Evolutionary conservation across 2,888 invertebrate species (phyloP), one percentile per base, ranked within the genome.

Genomic region (Elgonia sp.): DNA sequence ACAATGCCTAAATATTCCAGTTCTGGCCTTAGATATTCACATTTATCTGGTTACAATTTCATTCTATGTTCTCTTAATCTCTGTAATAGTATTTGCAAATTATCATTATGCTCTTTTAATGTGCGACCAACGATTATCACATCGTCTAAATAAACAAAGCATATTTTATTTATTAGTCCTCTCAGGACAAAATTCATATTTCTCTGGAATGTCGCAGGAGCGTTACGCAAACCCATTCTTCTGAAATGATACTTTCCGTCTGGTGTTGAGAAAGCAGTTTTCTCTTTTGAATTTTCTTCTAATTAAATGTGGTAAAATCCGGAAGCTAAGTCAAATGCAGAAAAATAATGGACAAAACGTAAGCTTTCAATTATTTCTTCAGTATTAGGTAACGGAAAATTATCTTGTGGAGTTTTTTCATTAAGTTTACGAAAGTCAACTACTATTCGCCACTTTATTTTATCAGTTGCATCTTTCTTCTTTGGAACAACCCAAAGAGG

Each of bases 341-440:
- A n/a, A 18, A 65, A 65, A 39, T 65, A 65, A 1, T 65, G 2
- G 12, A 10, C n/a, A 29, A 16, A 2, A n/a, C 40, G 40, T 6
- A 65, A 12, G 8, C 39, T 39, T 9, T 65, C 65, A 5, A 65
- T 18, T 65, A 65, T 65, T 39, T 65, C 65, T 40, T n/a, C 40
- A 16, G 40, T 40, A 40, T 21, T 29, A 2, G 65, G 65, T 8
- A 65, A 40, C 4, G 40, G 65, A 18, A 40, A 40, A 18, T 40
- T 65, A 18, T 65, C 65, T 18, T 65, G 18, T 4, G 29, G 2
- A 8, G 65, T 65, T 8, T n/a, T 16, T 7, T 65, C 40, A 65
- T 65, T 65, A 65, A 65, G n/a, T 65, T 65, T 65, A n/a, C 65
- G 39, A 29, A 65, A 65, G 40, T 65, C 65, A 14, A 65, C 7